Evolutionary conservation across 2,888 invertebrate species (phyloP).

Genomic region (Spodoptera littoralis): DNA sequence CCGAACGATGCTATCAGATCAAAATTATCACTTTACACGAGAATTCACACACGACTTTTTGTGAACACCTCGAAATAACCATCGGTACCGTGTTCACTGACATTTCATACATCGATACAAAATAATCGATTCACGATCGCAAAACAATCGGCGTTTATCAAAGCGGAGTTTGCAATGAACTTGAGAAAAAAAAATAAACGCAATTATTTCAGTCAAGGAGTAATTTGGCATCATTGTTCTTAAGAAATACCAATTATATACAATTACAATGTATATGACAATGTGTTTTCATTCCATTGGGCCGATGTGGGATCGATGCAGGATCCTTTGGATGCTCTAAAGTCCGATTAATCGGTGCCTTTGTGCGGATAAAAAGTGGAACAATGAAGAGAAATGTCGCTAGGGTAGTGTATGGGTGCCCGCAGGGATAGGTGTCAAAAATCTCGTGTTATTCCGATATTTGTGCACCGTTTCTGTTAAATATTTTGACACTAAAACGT

Average conservation of each 20-base stretch:
- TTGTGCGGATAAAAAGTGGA: constrained; percentile 74
- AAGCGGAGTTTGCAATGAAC: constrained; percentile 68
- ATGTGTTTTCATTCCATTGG: constrained; percentile 80
- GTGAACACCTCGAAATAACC: constrained; percentile 41
- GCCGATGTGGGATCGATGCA: constrained; percentile 83
- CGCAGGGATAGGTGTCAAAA: constrained; percentile 71
- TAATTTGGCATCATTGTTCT: constrained; percentile 88
- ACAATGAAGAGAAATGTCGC: constrained; percentile 78
- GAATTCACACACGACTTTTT: constrained; percentile 52
- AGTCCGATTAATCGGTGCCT: constrained; percentile 66
- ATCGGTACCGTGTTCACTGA: constrained; percentile 44
- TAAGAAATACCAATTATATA: constrained; percentile 88
- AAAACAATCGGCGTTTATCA: constrained; percentile 80
- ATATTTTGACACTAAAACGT: constrained; percentile 20
- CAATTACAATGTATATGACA: constrained; percentile 88
- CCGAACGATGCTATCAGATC: constrained; percentile 45
- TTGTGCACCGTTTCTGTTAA: constrained; percentile 27
- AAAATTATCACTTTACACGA: constrained; percentile 53
- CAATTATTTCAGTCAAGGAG: constrained; percentile 86
- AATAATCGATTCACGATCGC: constrained; percentile 69
- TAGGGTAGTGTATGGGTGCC: constrained; percentile 55
- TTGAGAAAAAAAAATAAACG: constrained; percentile 73
- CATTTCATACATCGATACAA: constrained; percentile 59
- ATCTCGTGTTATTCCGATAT: constrained; percentile 57
- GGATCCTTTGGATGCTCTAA: constrained; percentile 76